Evolutionary conservation across 2,888 invertebrate genomes (phyloP).

Genomic region (Pelosia muscerda): DNA sequence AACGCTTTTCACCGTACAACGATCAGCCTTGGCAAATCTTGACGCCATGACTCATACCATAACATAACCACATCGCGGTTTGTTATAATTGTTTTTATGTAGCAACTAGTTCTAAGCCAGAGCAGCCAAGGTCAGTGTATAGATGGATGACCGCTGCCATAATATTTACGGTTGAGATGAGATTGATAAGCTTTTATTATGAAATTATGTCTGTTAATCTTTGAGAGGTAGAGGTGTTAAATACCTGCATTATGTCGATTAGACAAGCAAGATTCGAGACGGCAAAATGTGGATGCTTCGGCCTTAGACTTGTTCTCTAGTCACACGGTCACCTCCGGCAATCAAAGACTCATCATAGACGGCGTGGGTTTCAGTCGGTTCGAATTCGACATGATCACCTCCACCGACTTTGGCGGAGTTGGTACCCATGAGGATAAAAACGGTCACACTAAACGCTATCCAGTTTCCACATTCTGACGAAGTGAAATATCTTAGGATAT

Average conservation of each 20-base stretch:
- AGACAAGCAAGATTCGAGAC: neutral
- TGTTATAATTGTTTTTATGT: slow-evolving; percentile 47
- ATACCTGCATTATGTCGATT: neutral
- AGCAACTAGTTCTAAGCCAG: slow-evolving; percentile 35
- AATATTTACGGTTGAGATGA: slow-evolving; percentile 11
- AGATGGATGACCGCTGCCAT: slow-evolving; percentile 20
- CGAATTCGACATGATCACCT: too few relatives aligned
- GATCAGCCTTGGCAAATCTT: slow-evolving; percentile 61
- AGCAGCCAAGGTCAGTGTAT: slow-evolving; percentile 21
- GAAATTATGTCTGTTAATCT: neutral
- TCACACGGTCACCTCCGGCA: too few relatives aligned
- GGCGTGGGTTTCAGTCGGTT: too few relatives aligned
- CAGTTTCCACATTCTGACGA: too few relatives aligned
- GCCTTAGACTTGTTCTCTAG: too few relatives aligned
- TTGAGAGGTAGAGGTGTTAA: neutral
- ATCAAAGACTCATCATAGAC: too few relatives aligned
- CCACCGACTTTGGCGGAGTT: too few relatives aligned
- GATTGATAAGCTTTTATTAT: neutral
- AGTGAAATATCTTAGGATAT: too few relatives aligned
- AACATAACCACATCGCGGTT: slow-evolving; percentile 30
- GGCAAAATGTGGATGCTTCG: neutral
- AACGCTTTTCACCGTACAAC: slow-evolving; percentile 27
- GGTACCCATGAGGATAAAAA: too few relatives aligned
- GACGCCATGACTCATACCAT: slow-evolving; percentile 56
- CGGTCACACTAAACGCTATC: too few relatives aligned